Base-by-base conservation (phyloP, 1,140 invertebrate genomes). In the Gryllus bimaculatus region DNA sequence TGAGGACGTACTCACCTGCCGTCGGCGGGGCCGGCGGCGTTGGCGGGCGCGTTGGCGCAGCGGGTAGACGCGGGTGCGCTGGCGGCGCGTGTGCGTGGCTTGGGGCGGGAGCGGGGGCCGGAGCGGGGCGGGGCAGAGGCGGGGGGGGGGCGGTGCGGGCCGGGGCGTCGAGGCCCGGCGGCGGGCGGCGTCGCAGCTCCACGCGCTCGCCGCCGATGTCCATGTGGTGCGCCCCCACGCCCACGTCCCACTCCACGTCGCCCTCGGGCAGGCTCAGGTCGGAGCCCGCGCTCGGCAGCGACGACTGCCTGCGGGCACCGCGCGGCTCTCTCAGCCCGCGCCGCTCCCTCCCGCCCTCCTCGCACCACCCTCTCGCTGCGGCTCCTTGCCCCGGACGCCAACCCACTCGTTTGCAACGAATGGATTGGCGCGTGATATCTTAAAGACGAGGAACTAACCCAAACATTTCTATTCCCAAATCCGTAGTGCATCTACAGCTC, bases 261-360 rank as follows among this genome's bases (percentile, higher is more conserved):
- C 88, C 87, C 81, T 90, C 89, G 2, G 89, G 88, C 77, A 92
- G 85, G 84, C 91, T 91, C 15, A 91, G 84, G 78, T 93, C 92
- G 0, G 91, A 92, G 79, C 90, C 90, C 8, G 91, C 91, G 85
- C 91, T 93, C 2, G 92, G 92, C 26, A 93, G 82, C 7, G 92
- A 93, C 0, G 90, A 90, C 87, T 93, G 92, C 81, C 90, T 88
- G 75, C 48, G 80, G 47, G 21, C 75, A 47, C 12, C 8, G 18
- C 39, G 18, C 10, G 54, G 2, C 54, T 10, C 54, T 18, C 10
- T 66, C 54, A 66, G 54, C 54, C 10, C 10, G 54, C 54, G 54
- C 54, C 18, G 2, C 54, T 66, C 54, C 54, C 10, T 66, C 54
- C 18, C 1, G 7, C 54, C 54, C 54, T 7, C 1, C 54, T 1